These are phyloP conservation scores for Serranus cabrilla DNA, from an alignment of 2,797 vertebrate species.

Conservation along the genomic window DNA sequence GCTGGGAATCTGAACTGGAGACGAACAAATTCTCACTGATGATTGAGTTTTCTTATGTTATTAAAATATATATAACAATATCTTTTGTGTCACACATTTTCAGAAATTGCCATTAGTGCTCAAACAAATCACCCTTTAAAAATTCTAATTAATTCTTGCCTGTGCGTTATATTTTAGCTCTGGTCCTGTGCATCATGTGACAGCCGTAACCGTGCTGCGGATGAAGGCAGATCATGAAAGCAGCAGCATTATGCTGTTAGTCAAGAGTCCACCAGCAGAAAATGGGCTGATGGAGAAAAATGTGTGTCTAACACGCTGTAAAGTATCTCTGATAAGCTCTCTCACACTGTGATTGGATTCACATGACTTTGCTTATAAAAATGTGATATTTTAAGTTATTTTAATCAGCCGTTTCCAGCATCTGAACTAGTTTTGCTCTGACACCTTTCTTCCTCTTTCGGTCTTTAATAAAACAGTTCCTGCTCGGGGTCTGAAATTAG, in stretches of 20 bases:
- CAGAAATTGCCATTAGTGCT: background rate
- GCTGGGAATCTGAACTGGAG: no score
- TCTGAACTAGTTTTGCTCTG: background rate
- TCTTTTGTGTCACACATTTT: background rate
- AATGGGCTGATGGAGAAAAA: background rate
- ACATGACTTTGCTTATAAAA: slow-evolving; percentile 23
- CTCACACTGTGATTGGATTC: slow-evolving; percentile 14
- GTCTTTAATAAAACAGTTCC: background rate
- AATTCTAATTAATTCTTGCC: no score
- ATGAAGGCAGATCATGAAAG: background rate
- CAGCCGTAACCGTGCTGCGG: background rate
- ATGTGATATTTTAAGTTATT: background rate
- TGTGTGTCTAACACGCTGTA: background rate
- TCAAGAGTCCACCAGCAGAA: slow-evolving; percentile 3
- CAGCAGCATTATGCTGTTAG: background rate
- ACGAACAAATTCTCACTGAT: no score
- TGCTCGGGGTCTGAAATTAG: no score
- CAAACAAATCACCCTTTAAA: background rate
- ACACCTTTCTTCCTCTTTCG: background rate
- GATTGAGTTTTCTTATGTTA: no score
- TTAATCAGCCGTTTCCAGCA: background rate
- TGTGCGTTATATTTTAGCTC: no score
- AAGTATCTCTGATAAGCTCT: background rate
- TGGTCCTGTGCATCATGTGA: no score
- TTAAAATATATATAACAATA: no score